Evolutionary conservation across 37 sponge, comb jelly and placozoan genomes (phyloP).

Genomic region (Cliona cf. orientalis): DNA sequence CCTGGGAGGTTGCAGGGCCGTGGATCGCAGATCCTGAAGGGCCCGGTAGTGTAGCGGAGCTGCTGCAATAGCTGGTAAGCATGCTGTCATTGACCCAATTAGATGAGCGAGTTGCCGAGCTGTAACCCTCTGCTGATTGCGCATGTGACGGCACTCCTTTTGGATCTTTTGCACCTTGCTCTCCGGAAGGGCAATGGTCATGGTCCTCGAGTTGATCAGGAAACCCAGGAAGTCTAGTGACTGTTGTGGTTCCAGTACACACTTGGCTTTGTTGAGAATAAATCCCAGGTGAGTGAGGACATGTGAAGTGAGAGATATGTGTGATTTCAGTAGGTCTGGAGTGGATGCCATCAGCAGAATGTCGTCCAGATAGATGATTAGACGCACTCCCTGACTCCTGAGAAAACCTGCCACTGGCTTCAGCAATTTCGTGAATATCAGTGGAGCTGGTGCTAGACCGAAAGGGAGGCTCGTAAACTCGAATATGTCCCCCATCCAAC

Average conservation of each 20-base stretch:
- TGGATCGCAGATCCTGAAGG: slow-evolving; percentile 9
- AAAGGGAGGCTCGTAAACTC: slow-evolving; percentile 20
- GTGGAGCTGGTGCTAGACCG: slow-evolving; percentile 12
- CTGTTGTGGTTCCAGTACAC: background rate
- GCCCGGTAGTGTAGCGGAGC: slow-evolving; percentile 37
- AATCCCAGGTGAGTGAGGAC: background rate
- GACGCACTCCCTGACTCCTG: background rate
- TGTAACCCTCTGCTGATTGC: background rate
- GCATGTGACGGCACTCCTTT: background rate
- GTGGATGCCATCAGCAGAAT: slow-evolving; percentile 14
- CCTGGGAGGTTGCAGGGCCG: background rate
- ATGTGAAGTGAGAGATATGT: background rate
- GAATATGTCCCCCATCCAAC: background rate
- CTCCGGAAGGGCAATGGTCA: slow-evolving; percentile 20
- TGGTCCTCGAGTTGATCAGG: slow-evolving; percentile 11
- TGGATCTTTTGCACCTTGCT: slow-evolving; percentile 3
- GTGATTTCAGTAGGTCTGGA: background rate
- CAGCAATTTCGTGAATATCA: slow-evolving; percentile 20
- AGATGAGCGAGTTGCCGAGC: slow-evolving; percentile 21
- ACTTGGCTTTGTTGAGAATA: slow-evolving; percentile 12
- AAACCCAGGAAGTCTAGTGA: slow-evolving; percentile 27
- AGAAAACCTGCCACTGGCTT: slow-evolving; percentile 11
- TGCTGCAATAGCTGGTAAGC: slow-evolving; percentile 16
- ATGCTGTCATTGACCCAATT: slow-evolving; percentile 16
- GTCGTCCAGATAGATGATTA: slow-evolving; percentile 16